Conservation (phyloP, 2,797 vertebrate species). For the Chaetodon trifasciatus region DNA sequence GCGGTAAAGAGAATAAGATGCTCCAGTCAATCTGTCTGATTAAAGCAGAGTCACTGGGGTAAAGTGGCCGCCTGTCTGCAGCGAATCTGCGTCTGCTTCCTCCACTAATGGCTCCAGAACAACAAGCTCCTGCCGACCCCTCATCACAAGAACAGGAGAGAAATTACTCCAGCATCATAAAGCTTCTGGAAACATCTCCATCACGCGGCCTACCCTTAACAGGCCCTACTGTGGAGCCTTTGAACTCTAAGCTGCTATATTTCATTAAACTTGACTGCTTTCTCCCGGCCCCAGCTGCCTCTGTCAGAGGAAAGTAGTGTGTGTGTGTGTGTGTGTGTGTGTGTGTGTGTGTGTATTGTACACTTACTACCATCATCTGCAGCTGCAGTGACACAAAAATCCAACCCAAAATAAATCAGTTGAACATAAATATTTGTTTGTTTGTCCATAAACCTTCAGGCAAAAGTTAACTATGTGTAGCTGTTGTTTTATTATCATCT, state of each 20-base stretch:
- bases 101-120: constrained; percentile 53
- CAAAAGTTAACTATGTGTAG: neutral
- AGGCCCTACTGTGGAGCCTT: constrained; percentile 80
- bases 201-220: constrained; percentile 71
- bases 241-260: constrained; percentile 83
- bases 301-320: constrained; percentile 37
- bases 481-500: constrained; percentile 1
- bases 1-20: constrained; percentile 70
- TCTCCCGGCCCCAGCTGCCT: constrained; percentile 67
- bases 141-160: constrained; percentile 75
- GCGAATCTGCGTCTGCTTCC: constrained; percentile 53
- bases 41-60: constrained; percentile 54
- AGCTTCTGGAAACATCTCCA: constrained; percentile 82
- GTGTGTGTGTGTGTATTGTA: constrained; percentile 2
- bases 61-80: constrained; percentile 44
- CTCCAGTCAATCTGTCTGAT: constrained; percentile 64
- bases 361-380: constrained; percentile 21
- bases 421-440: neutral
- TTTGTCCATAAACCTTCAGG: neutral
- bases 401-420: constrained; percentile 31
- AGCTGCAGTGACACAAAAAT: constrained; percentile 17
- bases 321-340: constrained; percentile 45
- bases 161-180: constrained; percentile 72
- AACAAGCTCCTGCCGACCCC: constrained; percentile 55
- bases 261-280: constrained; percentile 78